A percentile compares a stretch with the other conserved stretches of the same genome.
Conservation (phyloP, 2,888 invertebrate species). For the Trachelus stipa region DNA sequence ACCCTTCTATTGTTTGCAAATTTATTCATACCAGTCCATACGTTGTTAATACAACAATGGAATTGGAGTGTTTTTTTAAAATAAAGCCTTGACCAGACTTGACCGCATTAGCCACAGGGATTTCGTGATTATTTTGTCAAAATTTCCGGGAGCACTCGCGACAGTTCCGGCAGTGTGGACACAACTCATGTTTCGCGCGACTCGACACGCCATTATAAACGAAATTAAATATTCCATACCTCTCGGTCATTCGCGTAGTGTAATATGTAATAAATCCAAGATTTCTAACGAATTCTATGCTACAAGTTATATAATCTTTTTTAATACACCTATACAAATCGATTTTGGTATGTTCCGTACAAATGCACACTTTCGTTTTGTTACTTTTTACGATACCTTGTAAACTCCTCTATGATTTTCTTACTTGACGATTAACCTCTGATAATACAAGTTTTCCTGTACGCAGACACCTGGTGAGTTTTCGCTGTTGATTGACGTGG, state of each 20-base stretch:
- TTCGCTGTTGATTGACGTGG: not conserved
- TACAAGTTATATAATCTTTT: not conserved
- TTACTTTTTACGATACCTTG: not conserved
- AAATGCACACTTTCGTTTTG: not conserved
- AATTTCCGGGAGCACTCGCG: not conserved
- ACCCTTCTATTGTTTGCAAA: not conserved
- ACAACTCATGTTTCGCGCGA: not conserved
- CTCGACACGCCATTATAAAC: not conserved
- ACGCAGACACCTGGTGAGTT: not conserved
- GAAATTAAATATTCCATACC: not conserved
- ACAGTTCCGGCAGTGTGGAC: not conserved
- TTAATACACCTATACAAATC: not conserved
- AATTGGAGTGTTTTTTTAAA: not conserved
- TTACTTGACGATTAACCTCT: not conserved
- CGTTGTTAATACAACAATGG: not conserved
- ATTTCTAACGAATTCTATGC: not conserved
- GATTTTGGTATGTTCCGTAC: not conserved
- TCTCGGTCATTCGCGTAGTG: not conserved
- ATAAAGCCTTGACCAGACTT: not conserved
- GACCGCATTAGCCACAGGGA: not conserved
- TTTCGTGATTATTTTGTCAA: not conserved
- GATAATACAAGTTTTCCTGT: not conserved
- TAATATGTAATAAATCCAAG: not conserved
- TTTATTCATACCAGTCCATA: not conserved
- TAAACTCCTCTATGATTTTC: not conserved